Evolutionary conservation across 2,888 invertebrate species (phyloP).

Genomic region (Melanophora roralis): DNA sequence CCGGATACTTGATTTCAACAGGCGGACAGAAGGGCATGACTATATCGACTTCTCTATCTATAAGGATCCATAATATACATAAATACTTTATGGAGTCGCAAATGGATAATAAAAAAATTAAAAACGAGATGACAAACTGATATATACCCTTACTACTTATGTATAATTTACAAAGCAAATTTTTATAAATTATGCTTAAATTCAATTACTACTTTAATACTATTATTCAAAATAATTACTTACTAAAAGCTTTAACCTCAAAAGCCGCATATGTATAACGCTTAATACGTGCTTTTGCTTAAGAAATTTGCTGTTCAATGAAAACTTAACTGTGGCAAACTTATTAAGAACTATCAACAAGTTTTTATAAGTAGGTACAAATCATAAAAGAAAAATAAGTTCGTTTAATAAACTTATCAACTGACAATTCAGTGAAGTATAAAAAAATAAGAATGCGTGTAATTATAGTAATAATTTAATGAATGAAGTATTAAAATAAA

Average conservation of each 20-base stretch:
- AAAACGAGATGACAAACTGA: too few relatives aligned
- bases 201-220: neutral
- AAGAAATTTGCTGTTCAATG: conserved; percentile 23
- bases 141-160: too few relatives aligned
- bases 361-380: conserved; percentile 26
- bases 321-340: conserved; percentile 44
- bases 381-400: neutral
- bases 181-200: too few relatives aligned
- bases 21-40: too few relatives aligned
- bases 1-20: too few relatives aligned
- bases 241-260: conserved; percentile 36
- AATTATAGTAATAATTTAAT: conserved; percentile 70
- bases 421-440: conserved; percentile 68
- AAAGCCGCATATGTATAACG: conserved; percentile 1
- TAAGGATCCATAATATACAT: too few relatives aligned
- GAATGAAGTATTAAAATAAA: conserved; percentile 67
- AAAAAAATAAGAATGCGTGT: conserved; percentile 65
- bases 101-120: too few relatives aligned
- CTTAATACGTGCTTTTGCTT: conserved; percentile 20
- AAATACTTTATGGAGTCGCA: too few relatives aligned
- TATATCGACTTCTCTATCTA: too few relatives aligned
- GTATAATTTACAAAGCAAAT: too few relatives aligned
- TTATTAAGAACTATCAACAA: conserved; percentile 52
- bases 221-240: neutral
- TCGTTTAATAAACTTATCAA: neutral